phyloP scores from a whole-genome alignment of 2,888 invertebrate species.

The Drosophila austrosaltans region DNA sequence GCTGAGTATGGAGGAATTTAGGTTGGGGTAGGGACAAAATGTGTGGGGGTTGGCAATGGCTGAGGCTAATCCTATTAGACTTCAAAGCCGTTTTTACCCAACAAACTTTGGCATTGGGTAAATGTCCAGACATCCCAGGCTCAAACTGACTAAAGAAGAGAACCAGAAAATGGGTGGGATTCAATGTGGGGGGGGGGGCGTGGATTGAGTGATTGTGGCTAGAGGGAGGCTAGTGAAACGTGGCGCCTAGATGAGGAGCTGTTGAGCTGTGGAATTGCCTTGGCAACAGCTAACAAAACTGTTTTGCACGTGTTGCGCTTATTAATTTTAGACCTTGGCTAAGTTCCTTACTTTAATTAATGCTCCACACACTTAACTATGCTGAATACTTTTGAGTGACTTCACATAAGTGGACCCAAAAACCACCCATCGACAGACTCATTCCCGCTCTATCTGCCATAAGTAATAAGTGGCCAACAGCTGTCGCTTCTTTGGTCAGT shows the following conservation, averaged over 20 bases:
- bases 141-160: background rate
- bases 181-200: too few relatives aligned
- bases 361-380: constrained; percentile 19
- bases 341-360: constrained; percentile 57
- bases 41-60: constrained; percentile 25
- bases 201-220: background rate
- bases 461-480: constrained; percentile 37
- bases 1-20: background rate
- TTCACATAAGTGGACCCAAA: constrained; percentile 16
- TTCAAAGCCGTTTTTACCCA: constrained; percentile 72
- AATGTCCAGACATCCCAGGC: constrained; percentile 36
- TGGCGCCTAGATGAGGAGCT: background rate
- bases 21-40: background rate
- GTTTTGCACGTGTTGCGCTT: constrained; percentile 72
- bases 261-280: constrained; percentile 10
- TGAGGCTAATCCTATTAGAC: constrained; percentile 75
- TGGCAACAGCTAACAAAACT: constrained; percentile 39
- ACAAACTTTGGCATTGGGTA: constrained; percentile 66
- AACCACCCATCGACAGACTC: background rate
- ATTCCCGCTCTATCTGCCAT: background rate
- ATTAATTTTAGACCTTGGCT: constrained; percentile 62
- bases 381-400: constrained; percentile 43
- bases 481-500: constrained; percentile 36
- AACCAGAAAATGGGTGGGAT: background rate
- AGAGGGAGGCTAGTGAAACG: background rate